Evolutionary conservation across 2,797 vertebrate species (phyloP).

Genomic region (Alcedo atthis): DNA sequence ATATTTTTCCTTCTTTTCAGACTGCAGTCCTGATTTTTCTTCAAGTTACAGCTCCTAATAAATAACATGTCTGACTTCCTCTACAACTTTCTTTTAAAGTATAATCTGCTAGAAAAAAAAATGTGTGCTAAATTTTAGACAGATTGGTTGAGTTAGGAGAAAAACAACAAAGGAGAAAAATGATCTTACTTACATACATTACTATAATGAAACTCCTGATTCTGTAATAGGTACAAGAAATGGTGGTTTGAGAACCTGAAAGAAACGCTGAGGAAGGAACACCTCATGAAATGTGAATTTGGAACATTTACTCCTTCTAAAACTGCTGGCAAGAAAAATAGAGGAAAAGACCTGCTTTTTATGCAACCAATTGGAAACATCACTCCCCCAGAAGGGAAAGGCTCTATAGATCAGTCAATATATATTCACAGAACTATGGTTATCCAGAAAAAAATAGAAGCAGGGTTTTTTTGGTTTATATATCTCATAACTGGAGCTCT

Average conservation of each 20-base stretch:
- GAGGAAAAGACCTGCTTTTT: neutral
- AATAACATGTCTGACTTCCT: neutral
- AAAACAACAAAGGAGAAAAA: slow-evolving; percentile 10
- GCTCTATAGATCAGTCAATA: neutral
- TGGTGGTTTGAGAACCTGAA: neutral
- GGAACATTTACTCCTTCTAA: slow-evolving; percentile 26
- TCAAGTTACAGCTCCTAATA: neutral
- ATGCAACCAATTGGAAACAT: neutral
- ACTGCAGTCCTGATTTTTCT: neutral
- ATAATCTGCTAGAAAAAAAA: neutral
- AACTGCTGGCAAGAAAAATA: slow-evolving; percentile 27
- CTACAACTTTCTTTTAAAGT: neutral
- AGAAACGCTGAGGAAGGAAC: slow-evolving; percentile 5
- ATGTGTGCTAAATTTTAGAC: neutral
- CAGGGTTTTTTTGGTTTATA: neutral
- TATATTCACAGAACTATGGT: neutral
- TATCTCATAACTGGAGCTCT: slow-evolving; percentile 1
- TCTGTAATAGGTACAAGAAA: neutral
- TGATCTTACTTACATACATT: neutral
- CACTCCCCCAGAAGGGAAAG: neutral
- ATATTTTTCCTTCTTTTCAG: neutral
- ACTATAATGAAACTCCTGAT: neutral
- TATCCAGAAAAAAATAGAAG: neutral
- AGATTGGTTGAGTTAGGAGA: neutral
- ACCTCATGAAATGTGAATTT: slow-evolving; percentile 30